Evolutionary conservation across 2,888 invertebrate genomes (phyloP).

Genomic region (Drosophila algonquin): DNA sequence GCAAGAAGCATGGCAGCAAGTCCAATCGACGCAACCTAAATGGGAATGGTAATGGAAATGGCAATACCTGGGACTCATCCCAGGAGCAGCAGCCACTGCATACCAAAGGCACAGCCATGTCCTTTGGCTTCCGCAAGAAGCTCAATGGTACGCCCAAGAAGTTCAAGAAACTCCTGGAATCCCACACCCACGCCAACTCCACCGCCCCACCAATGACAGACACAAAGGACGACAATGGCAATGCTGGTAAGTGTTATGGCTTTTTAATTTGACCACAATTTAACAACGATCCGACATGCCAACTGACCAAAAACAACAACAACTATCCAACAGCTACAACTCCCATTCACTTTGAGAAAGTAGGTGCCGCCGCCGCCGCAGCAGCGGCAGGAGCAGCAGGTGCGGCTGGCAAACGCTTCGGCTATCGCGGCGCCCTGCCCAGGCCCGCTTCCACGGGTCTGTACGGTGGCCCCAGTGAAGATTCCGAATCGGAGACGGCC

Average conservation of each 20-base stretch:
- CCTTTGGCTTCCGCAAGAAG: conserved; percentile 92
- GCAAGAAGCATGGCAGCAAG: conserved; percentile 80
- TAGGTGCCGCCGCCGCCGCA: conserved; percentile 74
- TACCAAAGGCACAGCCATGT: conserved; percentile 89
- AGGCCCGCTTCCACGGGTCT: conserved; percentile 86
- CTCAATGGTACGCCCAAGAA: conserved; percentile 85
- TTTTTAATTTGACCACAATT: conserved; percentile 56
- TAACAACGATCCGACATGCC: conserved; percentile 47
- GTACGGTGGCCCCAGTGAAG: conserved; percentile 85
- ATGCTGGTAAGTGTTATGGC: conserved; percentile 79
- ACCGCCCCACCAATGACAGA: conserved; percentile 39
- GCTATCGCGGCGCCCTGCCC: conserved; percentile 87
- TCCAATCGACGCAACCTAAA: conserved; percentile 44
- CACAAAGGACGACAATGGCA: conserved; percentile 83
- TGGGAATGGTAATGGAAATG: conserved; percentile 55
- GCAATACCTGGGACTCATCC: conserved; percentile 48
- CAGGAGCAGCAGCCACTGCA: conserved; percentile 65
- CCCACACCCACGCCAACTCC: conserved; percentile 48
- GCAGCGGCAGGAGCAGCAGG: conserved; percentile 11
- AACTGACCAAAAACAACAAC: conserved; percentile 5
- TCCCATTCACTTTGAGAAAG: conserved; percentile 81
- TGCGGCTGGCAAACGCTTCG: conserved; percentile 89
- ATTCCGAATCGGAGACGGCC: conserved; percentile 44
- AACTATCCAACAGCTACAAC: conserved; percentile 20
- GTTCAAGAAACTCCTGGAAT: conserved; percentile 79